Percentiles rank a stretch among this genome's conserved stretches.
Conservation (phyloP, 2,888 invertebrate genomes). For the Melanargia galathea region DNA sequence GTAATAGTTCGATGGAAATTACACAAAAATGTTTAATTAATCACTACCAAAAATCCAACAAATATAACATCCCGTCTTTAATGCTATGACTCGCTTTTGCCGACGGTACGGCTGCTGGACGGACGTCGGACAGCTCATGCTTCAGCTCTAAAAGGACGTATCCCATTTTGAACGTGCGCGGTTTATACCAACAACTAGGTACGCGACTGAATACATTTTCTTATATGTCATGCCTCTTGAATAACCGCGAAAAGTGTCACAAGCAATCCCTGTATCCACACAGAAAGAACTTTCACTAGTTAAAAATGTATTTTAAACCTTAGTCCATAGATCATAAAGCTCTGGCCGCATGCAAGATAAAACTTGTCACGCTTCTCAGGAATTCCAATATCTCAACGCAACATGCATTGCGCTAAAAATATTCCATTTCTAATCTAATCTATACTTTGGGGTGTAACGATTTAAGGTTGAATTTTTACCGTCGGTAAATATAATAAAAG, state of each 20-base stretch:
- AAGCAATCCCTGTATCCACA: conserved; percentile 19
- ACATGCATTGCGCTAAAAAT: conserved; percentile 28
- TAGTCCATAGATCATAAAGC: conserved; percentile 9
- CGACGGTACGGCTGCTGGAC: too few relatives aligned
- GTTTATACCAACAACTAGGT: not conserved
- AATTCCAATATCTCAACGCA: conserved; percentile 36
- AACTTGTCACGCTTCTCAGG: conserved; percentile 23
- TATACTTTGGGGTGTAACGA: not conserved
- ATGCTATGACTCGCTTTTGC: too few relatives aligned
- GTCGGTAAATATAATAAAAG: conserved; percentile 10
- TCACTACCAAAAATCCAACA: too few relatives aligned
- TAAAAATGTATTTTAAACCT: conserved; percentile 5
- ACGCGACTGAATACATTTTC: conserved; percentile 15
- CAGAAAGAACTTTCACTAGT: not conserved
- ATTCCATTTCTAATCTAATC: conserved; percentile 3
- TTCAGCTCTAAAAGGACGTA: too few relatives aligned
- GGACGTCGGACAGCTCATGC: too few relatives aligned
- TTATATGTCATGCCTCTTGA: conserved; percentile 25
- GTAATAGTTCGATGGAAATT: too few relatives aligned
- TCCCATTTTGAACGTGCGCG: too few relatives aligned
- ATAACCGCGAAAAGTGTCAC: conserved; percentile 32
- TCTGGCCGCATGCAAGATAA: not conserved
- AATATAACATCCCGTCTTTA: too few relatives aligned
- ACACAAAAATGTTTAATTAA: too few relatives aligned
- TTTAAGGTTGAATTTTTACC: conserved; percentile 16